phyloP scores from a whole-genome alignment of 2,888 invertebrate genomes.

The Masnerella sp. region DNA sequence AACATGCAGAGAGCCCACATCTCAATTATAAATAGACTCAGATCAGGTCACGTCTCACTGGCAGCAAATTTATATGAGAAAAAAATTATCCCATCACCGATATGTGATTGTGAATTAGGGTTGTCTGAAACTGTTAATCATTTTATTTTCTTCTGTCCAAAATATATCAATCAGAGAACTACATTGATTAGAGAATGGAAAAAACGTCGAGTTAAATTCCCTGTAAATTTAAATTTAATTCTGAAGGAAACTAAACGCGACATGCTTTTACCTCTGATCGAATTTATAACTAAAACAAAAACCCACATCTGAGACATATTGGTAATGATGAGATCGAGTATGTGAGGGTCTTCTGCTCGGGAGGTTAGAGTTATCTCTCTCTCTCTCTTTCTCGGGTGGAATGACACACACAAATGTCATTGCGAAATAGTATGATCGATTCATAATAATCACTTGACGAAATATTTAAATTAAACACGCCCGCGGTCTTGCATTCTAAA shows the following conservation, averaged over 20 bases:
- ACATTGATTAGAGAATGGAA: not conserved
- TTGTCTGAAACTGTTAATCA: not conserved
- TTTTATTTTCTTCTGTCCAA: slow-evolving; percentile 6
- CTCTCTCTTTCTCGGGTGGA: too few relatives aligned
- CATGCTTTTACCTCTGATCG: not conserved
- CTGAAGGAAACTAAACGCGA: not conserved
- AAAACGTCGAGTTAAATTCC: not conserved
- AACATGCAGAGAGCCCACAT: not conserved
- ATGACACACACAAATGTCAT: too few relatives aligned
- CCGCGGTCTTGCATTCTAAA: too few relatives aligned
- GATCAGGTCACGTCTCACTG: not conserved
- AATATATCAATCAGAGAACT: not conserved
- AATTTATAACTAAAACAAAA: not conserved
- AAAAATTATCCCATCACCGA: not conserved
- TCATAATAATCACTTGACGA: too few relatives aligned
- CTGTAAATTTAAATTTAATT: not conserved
- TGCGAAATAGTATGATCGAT: too few relatives aligned
- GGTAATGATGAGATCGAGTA: too few relatives aligned
- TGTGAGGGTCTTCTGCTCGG: too few relatives aligned
- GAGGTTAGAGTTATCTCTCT: too few relatives aligned
- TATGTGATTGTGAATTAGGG: not conserved
- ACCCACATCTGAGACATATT: not conserved
- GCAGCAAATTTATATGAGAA: not conserved
- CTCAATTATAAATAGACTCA: not conserved
- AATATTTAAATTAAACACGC: too few relatives aligned